Base-by-base conservation (phyloP, 2,888 invertebrate genomes). In the Philopedon plagiatum region DNA sequence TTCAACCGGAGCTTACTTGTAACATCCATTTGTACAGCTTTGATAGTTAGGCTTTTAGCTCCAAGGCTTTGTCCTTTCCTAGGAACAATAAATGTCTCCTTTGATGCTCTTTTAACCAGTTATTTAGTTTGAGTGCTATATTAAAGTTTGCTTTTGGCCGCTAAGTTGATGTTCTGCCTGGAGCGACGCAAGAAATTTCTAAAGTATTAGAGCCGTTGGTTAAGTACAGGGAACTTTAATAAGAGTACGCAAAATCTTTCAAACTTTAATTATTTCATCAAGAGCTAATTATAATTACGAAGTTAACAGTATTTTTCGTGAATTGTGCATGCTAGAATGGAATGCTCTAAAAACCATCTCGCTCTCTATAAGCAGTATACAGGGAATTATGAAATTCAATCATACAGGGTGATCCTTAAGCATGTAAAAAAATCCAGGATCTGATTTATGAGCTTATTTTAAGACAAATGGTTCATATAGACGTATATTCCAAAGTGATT, bases 61-160 rank as follows among this genome's bases (percentile, higher is more conserved):
- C 8, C 29, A 23, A 54, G 51, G 29, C 29, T 54, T 54, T 54
- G 29, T 54, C 29, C 15, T 54, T 29, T 26, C 29, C 18, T 2
- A 29, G 29, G 18, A 54, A 54, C 51, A 54, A 54, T 54, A 54
- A 54, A 15, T 29, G 51, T 54, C 51, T 23, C 13, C 51, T 29
- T 54, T 54, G 51, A 54, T 54, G 15, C 8, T 54, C 15, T 29
- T 54, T 29, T 29, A 54, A 15, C 51, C 51, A 26, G 51, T 54
- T 54, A 54, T 54, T 54, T 54, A 54, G 51, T 54, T 29, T 18
- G 9, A 54, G 51, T 29, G 29, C 18, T 9, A 29, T 18, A 54
- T 18, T 54, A 54, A 18, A 54, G 29, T 54, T 54, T 54, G 51
- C 29, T 54, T 54, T 54, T 29, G 29, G 11, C 15, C 51, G 51